Evolutionary conservation across 1,140 invertebrate genomes (phyloP).

Genomic region (Drosophila nigromelanica): DNA sequence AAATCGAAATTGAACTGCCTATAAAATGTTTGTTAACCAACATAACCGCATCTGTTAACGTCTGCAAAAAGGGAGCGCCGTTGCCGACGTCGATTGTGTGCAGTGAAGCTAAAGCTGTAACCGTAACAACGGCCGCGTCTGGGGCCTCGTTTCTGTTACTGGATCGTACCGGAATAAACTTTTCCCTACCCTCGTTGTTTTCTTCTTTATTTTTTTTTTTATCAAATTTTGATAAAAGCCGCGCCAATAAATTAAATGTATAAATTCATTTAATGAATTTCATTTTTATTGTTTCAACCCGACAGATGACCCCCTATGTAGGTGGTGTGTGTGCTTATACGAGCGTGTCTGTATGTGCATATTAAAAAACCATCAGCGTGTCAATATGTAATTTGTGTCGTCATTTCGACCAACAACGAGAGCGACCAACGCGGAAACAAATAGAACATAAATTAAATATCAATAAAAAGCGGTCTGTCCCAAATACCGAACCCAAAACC

Average conservation of each 20-base stretch:
- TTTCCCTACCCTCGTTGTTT: constrained; percentile 14
- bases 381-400: constrained; percentile 81
- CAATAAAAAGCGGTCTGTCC: constrained; percentile 59
- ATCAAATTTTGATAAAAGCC: constrained; percentile 80
- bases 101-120: constrained; percentile 60
- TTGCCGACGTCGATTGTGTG: constrained; percentile 39
- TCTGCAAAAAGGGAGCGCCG: constrained; percentile 58
- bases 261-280: constrained; percentile 82
- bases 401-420: constrained; percentile 33
- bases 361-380: constrained; percentile 82
- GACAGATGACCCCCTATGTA: constrained; percentile 49
- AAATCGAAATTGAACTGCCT: constrained; percentile 76
- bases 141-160: constrained; percentile 13
- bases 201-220: constrained; percentile 21
- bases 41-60: constrained; percentile 79
- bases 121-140: constrained; percentile 8
- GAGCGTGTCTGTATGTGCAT: constrained; percentile 51
- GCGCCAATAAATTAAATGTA: constrained; percentile 81
- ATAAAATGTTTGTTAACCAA: constrained; percentile 80
- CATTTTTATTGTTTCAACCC: constrained; percentile 70
- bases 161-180: constrained; percentile 25
- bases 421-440: constrained; percentile 41
- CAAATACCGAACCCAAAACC: neutral
- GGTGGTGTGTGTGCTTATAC: constrained; percentile 26
- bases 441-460: constrained; percentile 81